phyloP scores from a whole-genome alignment of 2,797 vertebrate genomes.

The Rhynchotus rufescens region DNA sequence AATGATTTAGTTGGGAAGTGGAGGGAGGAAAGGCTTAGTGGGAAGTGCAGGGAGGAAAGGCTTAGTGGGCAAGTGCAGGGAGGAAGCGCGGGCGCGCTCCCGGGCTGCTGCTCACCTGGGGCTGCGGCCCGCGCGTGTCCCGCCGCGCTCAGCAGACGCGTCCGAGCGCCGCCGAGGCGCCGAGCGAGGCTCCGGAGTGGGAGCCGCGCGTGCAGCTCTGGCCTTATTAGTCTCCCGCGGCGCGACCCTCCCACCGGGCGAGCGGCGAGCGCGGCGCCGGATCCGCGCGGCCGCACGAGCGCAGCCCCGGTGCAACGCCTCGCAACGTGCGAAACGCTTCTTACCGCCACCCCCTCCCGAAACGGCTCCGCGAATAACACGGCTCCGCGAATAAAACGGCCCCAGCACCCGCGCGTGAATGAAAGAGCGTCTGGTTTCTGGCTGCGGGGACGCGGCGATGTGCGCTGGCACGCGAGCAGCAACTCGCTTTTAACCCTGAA shows the following conservation, averaged over 20 bases:
- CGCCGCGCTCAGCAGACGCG: conserved; percentile 60
- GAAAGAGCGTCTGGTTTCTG: conserved; percentile 48
- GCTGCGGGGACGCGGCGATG: conserved; percentile 17
- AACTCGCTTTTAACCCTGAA: conserved; percentile 37
- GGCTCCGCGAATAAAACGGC: conserved; percentile 14
- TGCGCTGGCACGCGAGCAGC: conserved; percentile 18
- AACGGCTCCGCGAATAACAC: conserved; percentile 38
- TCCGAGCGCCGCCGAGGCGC: conserved; percentile 71
- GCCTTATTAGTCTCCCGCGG: conserved; percentile 95
- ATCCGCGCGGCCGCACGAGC: conserved; percentile 32
- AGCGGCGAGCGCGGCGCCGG: conserved; percentile 56
- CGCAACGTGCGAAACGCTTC: neutral
- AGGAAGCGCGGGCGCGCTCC: too few species aligned
- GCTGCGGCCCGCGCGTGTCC: conserved; percentile 26
- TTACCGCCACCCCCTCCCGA: neutral
- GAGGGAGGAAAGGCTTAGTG: too few species aligned
- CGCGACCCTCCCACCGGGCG: conserved; percentile 95
- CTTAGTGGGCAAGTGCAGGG: too few species aligned
- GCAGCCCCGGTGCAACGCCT: neutral
- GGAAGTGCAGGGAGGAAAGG: too few species aligned
- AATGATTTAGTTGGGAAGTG: too few species aligned
- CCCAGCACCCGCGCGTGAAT: neutral
- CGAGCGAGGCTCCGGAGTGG: conserved; percentile 83
- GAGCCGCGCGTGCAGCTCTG: conserved; percentile 86
- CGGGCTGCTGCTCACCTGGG: conserved; percentile 68